Base-by-base conservation (phyloP, 2,888 invertebrate species). In the Habrosyne pyritoides region DNA sequence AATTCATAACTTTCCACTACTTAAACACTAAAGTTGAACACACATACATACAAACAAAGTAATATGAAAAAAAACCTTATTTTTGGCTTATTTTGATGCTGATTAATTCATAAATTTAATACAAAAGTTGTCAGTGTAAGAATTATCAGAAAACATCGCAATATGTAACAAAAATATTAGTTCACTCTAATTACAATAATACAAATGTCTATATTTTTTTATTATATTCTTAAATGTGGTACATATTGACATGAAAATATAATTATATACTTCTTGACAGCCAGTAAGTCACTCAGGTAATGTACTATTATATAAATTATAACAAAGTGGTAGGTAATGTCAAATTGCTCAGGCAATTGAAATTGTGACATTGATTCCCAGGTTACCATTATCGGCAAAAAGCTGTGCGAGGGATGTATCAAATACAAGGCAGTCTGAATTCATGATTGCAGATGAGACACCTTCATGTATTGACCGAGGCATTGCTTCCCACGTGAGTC, bases 351-450 rank as follows among this genome's bases (percentile, higher is more conserved):
- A 97, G 91, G 96, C 96, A 94, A 97, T 96, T 69, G 98, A 98
- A 90, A 99, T 99, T 85, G 99, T 99, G 79, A 99, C 99, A 93
- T 99, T 99, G 79, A 99, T 99, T 75, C 99, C 99, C 70, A 99
- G 94, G 92, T 99, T 99, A 50, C 99, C 99, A 90, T 99, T 99
- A 85, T 99, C 99, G 54, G 99, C 99, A 93, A 99, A 99, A 60
- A 99, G 94, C 91, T 99, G 98, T 64, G 99, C 99, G 82, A 99
- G 98, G 67, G 98, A 97, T 54, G 99, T 98, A 89, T 99, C 99
- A 91, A 99, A 99, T 63, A 99, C 99, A 63, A 99, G 95, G 86
- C 99, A 99, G 93, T 99, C 99, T 22, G 98, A 99, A 83, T 98
- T 98, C 91, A 98, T 95, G 77, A 99, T 99, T 51, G 99, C 99